phyloP scores from a whole-genome alignment of 2,888 invertebrate genomes.

The Agrotis exclamationis region DNA sequence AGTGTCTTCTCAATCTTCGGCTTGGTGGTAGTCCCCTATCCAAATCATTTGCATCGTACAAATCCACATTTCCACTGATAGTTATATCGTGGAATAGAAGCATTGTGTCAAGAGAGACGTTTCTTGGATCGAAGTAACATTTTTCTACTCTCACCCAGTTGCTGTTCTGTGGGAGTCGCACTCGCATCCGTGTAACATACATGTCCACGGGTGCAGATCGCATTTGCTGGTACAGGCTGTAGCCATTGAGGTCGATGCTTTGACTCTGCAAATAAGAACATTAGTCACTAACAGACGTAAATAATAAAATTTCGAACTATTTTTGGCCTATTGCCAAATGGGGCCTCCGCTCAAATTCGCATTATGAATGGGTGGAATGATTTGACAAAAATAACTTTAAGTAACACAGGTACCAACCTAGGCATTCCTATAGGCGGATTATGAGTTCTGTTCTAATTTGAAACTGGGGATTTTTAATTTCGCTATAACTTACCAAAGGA shows the following conservation, averaged over 20 bases:
- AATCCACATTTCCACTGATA: slow-evolving; percentile 94
- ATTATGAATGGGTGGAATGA: slow-evolving; percentile 24
- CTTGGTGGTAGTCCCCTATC: slow-evolving; percentile 80
- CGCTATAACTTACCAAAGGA: slow-evolving; percentile 78
- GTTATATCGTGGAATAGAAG: slow-evolving; percentile 95
- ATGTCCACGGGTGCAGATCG: slow-evolving; percentile 92
- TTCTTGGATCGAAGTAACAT: slow-evolving; percentile 94
- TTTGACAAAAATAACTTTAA: slow-evolving; percentile 7
- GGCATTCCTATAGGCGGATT: not conserved
- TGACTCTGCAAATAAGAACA: slow-evolving; percentile 79
- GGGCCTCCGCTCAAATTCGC: not conserved
- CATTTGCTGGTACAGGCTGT: slow-evolving; percentile 92
- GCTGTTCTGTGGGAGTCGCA: slow-evolving; percentile 92
- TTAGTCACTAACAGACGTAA: slow-evolving; percentile 51
- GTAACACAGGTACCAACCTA: not conserved
- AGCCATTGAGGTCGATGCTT: slow-evolving; percentile 92
- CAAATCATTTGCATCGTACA: slow-evolving; percentile 87
- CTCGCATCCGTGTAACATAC: slow-evolving; percentile 93
- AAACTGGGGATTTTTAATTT: not conserved
- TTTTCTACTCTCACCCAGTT: slow-evolving; percentile 94
- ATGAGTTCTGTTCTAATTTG: not conserved
- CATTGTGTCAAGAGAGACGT: slow-evolving; percentile 94
- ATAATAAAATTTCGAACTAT: slow-evolving; percentile 4
- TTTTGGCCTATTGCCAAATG: slow-evolving; percentile 32
- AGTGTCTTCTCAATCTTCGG: slow-evolving; percentile 78